Percentiles rank a stretch among this genome's conserved stretches.
Evolutionary conservation across 2,888 invertebrate genomes (phyloP).

Genomic region (Nowickia ferox): DNA sequence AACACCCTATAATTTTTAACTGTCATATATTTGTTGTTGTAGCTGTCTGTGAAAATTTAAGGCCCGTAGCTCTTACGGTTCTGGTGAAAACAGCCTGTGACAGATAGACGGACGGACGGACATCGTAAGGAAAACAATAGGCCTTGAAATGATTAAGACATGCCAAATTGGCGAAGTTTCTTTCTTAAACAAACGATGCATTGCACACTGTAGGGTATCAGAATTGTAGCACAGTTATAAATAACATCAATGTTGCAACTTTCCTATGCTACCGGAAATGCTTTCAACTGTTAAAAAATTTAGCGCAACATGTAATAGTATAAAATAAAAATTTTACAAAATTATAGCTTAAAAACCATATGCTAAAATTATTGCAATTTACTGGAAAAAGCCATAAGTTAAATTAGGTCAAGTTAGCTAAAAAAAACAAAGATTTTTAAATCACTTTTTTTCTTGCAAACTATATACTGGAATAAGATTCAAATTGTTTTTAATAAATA

Average conservation of each 20-base stretch:
- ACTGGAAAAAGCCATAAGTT: constrained; percentile 27
- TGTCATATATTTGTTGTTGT: no score
- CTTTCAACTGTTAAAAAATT: constrained; percentile 19
- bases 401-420: constrained; percentile 56
- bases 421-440: constrained; percentile 54
- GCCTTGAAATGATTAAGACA: no score
- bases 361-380: background rate
- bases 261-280: constrained; percentile 57
- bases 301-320: background rate
- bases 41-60: no score
- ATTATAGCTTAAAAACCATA: background rate
- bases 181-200: no score
- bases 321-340: background rate
- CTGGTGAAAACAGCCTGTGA: no score
- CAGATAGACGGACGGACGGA: no score
- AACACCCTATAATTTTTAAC: no score
- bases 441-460: constrained; percentile 47
- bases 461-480: constrained; percentile 2
- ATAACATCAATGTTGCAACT: constrained; percentile 2
- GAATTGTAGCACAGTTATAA: background rate
- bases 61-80: no score
- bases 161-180: no score
- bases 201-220: background rate
- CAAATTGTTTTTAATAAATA: constrained; percentile 43
- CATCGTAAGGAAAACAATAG: no score